These are phyloP conservation scores for Ochlodes sylvanus DNA, from an alignment of 2,888 invertebrate genomes.

Conservation along the genomic window DNA sequence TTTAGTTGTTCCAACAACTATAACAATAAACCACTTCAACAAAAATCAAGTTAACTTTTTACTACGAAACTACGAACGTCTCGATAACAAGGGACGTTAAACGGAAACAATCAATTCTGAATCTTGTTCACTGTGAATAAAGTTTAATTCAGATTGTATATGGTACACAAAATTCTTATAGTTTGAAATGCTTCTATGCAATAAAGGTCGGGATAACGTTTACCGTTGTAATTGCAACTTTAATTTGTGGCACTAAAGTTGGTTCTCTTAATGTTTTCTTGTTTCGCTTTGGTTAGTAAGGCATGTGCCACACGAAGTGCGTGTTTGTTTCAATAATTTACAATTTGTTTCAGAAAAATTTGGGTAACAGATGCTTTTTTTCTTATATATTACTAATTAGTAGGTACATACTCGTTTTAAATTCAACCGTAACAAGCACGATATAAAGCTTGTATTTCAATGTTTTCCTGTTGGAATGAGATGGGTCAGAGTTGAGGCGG, in stretches of 20 bases:
- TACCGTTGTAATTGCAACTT: slow-evolving; percentile 27
- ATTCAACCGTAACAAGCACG: no score
- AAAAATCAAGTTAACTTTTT: slow-evolving; percentile 33
- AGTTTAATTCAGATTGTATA: slow-evolving; percentile 2
- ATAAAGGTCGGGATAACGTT: slow-evolving; percentile 21
- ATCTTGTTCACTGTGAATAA: background rate
- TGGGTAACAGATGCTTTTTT: no score
- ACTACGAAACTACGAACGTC: slow-evolving; percentile 30
- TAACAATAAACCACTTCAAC: slow-evolving; percentile 13
- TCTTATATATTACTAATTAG: no score
- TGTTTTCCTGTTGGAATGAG: no score
- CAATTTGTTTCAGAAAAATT: no score
- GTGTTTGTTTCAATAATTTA: no score
- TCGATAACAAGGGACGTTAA: slow-evolving; percentile 21
- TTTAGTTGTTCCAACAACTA: slow-evolving; percentile 9
- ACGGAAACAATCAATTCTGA: background rate
- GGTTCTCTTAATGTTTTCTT: background rate
- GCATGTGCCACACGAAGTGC: slow-evolving; percentile 8
- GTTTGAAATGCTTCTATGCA: slow-evolving; percentile 24
- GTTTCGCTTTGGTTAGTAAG: slow-evolving; percentile 10
- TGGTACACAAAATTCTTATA: slow-evolving; percentile 14
- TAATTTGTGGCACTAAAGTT: slow-evolving; percentile 24
- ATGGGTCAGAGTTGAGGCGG: no score
- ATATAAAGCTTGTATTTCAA: no score
- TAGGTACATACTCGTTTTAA: no score